Base-by-base conservation (phyloP, 2,888 invertebrate genomes). In the Rhingia rostrata region DNA sequence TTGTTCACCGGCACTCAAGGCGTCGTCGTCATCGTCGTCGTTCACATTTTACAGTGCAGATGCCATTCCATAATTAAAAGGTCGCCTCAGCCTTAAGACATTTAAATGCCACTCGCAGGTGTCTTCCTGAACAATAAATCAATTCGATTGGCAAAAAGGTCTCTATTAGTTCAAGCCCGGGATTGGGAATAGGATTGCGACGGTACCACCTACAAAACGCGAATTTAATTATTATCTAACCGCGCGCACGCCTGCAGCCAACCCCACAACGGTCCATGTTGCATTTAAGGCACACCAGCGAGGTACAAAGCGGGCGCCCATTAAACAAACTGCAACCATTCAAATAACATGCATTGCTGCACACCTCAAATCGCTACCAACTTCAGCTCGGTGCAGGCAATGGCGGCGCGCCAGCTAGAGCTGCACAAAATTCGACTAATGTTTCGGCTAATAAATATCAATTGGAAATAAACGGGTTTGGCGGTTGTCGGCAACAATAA, bases 341-440 rank as follows among this genome's bases (percentile, higher is more conserved):
- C 84, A 84, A 84, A 84, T 84, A 84, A 84, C 84, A 84, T 84
- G 84, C 80, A 84, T 84, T 84, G 84, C 84, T 84, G 84, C 84
- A 84, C 84, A 84, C 80, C 80, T 84, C 39, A 80, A 80, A 45
- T 60, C 58, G 84, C 84, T 84, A 84, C 84, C 84, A 80, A 84
- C 80, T 84, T 84, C 72, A 84, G 80, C 84, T 47, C 30, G 63
- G 22, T 43, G 3, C 12, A 10, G 9, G 30, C n/a, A 14, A 4
- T 61, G 12, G 43, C 41, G 4, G 47, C 35, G 14, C 10, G 33
- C 51, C 51, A 43, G 30, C 75, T 61, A 78, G 66, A 41, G 49
- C 72, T 72, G 60, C 60, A 84, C 84, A 84, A 80, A 84, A 84
- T 84, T 84, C 84, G 84, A 80, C 84, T 84, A 84, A 84, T 84